Evolutionary conservation across 2,888 invertebrate species (phyloP), one percentile per base, ranked within the genome.

Genomic region (Sipha maydis): DNA sequence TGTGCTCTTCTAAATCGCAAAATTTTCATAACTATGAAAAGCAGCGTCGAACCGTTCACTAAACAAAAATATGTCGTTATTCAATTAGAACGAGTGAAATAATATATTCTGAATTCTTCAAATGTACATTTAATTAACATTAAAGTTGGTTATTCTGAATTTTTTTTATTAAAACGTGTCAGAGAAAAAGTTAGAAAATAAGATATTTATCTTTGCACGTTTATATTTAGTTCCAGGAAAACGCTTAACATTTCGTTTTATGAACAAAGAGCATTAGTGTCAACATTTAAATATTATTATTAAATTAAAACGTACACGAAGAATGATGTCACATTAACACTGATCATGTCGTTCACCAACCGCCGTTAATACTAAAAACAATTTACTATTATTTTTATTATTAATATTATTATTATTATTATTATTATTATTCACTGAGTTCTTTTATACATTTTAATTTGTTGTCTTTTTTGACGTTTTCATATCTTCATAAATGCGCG

Each of bases 1-100:
- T 9, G 41, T 28, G 38, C 56, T n/a, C 19, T 73, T 83, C 3
- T 73, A 56, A 83, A 75, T 56, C 54, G 83, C n/a, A 75, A 9
- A n/a, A 2, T 38, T 83, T 83, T 34, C 9, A 56, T n/a, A 69
- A 73, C 38, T 38, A 7, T 34, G 79, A 38, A 38, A 61, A 67
- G 11, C 78, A 38, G 11, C 78, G 31, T 78, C 28, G 14, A 54
- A 31, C 38, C 19, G 21, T 80, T 19, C 38, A 19, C 19, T n/a
- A 38, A 41, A 69, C 9, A 41, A 80, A 8, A 38, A 41, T 34
- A 69, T 79, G n/a, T 41, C 41, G n/a, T 41, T 28, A n/a, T 80
- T 67, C n/a, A n/a, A 7, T 41, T n/a, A n/a, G 41, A 67, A 9
- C 1, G n/a, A 80, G 25, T 56, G 38, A n/a, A 80, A 21, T n/a